Percentiles rank a stretch among this genome's conserved stretches.
phyloP scores from a whole-genome alignment of 2,888 invertebrate genomes.

The Heterodera filipjevi region DNA sequence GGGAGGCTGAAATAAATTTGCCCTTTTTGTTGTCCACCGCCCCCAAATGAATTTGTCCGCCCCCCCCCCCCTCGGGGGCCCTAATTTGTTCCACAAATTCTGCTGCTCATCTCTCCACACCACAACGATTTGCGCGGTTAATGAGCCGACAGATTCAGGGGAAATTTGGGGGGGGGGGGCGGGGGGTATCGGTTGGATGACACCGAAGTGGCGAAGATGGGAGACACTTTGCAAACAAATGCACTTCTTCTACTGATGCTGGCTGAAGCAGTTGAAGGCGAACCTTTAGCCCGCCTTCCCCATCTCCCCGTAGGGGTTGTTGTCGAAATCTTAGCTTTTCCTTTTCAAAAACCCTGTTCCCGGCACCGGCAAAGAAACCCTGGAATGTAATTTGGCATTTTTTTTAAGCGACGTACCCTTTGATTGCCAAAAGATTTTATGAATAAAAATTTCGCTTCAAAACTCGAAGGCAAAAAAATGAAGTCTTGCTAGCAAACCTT shows the following conservation, averaged over 20 bases:
- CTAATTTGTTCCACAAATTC: conserved; percentile 6
- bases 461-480: no score
- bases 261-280: not conserved
- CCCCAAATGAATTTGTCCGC: conserved; percentile 6
- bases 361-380: no score
- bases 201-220: not conserved
- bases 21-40: not conserved
- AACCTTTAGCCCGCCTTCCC: no score
- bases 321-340: no score
- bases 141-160: conserved; percentile 1
- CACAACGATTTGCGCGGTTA: not conserved
- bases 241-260: not conserved
- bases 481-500: no score
- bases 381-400: no score
- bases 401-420: no score
- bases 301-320: not conserved
- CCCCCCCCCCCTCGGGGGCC: not conserved
- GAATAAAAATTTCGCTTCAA: no score
- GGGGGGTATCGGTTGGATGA: not conserved
- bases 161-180: not conserved
- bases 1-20: not conserved
- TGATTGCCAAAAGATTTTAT: no score
- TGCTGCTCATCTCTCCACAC: not conserved
- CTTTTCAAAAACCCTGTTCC: no score
- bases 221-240: not conserved